Conservation (phyloP, 2,797 vertebrate genomes). For the Diceros bicornis region DNA sequence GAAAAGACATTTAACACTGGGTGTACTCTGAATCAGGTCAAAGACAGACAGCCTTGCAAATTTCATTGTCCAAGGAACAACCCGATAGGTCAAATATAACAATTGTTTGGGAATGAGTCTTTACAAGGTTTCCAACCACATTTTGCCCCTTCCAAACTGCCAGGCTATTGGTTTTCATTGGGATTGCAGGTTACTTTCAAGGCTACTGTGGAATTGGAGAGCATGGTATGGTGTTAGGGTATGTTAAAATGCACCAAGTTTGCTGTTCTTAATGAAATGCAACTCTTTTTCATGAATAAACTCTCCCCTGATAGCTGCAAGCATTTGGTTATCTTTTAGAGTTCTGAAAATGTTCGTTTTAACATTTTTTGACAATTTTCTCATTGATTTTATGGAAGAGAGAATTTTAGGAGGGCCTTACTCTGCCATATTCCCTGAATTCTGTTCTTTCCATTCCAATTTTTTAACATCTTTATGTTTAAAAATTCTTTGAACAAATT, state of each 20-base stretch:
- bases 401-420: background rate
- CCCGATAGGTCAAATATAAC: too few species aligned
- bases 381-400: background rate
- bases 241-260: background rate
- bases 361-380: background rate
- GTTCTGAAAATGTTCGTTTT: background rate
- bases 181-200: background rate
- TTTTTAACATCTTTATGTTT: background rate
- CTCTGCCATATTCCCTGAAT: background rate
- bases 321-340: background rate
- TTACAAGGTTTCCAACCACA: too few species aligned
- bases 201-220: background rate
- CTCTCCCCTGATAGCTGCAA: background rate
- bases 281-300: background rate
- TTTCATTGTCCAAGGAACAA: too few species aligned
- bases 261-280: background rate
- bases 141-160: too few species aligned
- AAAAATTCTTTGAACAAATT: background rate
- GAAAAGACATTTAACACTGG: too few species aligned
- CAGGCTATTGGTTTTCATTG: background rate
- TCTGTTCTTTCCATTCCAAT: background rate
- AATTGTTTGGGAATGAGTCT: too few species aligned
- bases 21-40: too few species aligned
- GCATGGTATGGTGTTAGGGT: rapidly evolving
- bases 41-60: too few species aligned